Evolutionary conservation across 2,113 vertebrate species (phyloP).

Genomic region (Spermophilus dauricus): DNA sequence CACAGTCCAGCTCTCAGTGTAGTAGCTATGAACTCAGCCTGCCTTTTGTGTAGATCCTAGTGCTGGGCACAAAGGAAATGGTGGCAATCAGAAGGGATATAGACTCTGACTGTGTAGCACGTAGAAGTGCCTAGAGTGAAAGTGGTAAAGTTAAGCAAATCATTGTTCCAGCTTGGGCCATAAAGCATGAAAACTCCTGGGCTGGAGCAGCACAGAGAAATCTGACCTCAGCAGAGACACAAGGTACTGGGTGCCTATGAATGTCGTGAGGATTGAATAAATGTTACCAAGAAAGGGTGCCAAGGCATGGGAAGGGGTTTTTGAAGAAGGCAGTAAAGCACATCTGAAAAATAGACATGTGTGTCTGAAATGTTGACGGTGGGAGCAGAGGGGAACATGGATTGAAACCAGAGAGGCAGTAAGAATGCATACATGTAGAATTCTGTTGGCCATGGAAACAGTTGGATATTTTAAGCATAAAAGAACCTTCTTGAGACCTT

Average conservation of each 20-base stretch:
- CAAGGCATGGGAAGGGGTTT: background rate
- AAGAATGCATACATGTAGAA: background rate
- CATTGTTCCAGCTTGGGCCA: too few relatives aligned
- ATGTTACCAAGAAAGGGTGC: background rate
- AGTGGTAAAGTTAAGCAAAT: background rate
- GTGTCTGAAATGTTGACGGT: background rate
- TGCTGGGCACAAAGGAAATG: too few relatives aligned
- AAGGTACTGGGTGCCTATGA: background rate
- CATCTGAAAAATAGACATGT: background rate
- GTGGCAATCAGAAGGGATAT: background rate
- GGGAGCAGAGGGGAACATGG: background rate
- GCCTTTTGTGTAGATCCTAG: background rate
- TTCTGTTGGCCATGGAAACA: too few relatives aligned
- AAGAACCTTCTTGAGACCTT: background rate
- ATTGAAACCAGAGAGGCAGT: background rate
- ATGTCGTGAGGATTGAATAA: background rate
- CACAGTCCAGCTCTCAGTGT: background rate
- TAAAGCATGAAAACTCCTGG: background rate
- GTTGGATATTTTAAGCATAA: background rate
- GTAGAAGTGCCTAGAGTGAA: background rate
- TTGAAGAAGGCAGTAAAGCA: background rate
- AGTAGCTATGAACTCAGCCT: background rate
- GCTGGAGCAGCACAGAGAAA: background rate
- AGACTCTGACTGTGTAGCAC: background rate
- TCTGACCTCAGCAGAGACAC: background rate